Conservation (phyloP, 2,113 vertebrate genomes). For the Oriolus oriolus region DNA sequence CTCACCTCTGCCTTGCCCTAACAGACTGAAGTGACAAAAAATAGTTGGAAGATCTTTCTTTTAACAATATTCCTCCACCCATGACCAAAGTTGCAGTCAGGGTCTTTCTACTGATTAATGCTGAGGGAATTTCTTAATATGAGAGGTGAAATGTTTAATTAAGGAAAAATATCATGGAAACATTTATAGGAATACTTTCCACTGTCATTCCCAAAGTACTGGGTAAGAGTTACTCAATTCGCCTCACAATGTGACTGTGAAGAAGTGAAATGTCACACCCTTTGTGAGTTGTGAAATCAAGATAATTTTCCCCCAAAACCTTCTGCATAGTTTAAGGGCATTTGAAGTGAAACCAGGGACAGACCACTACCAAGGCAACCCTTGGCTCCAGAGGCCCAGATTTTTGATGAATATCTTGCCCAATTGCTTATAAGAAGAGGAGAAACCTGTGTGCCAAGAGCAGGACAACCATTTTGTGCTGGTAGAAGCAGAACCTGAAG, state of each 20-base stretch:
- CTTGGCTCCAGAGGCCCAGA: background rate
- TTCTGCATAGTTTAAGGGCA: background rate
- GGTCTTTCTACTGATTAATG: background rate
- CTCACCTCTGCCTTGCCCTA: background rate
- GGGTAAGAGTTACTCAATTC: background rate
- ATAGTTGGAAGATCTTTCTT: background rate
- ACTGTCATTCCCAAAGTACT: background rate
- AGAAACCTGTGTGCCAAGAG: background rate
- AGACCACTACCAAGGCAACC: background rate
- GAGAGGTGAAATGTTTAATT: background rate
- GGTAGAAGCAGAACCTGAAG: background rate
- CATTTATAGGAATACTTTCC: background rate
- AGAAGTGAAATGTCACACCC: background rate
- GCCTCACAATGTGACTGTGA: background rate
- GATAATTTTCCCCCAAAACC: background rate
- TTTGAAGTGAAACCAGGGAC: background rate
- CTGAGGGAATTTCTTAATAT: background rate
- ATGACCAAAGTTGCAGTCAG: background rate
- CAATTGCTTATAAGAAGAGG: background rate
- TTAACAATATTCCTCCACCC: background rate
- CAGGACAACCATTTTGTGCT: background rate
- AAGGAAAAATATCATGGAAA: background rate
- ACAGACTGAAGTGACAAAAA: background rate
- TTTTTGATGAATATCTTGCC: background rate
- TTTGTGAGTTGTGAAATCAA: background rate